A percentile compares a stretch with the other conserved stretches of the same genome.
Conservation (phyloP, 1,140 invertebrate genomes). For the Littorina saxatilis region DNA sequence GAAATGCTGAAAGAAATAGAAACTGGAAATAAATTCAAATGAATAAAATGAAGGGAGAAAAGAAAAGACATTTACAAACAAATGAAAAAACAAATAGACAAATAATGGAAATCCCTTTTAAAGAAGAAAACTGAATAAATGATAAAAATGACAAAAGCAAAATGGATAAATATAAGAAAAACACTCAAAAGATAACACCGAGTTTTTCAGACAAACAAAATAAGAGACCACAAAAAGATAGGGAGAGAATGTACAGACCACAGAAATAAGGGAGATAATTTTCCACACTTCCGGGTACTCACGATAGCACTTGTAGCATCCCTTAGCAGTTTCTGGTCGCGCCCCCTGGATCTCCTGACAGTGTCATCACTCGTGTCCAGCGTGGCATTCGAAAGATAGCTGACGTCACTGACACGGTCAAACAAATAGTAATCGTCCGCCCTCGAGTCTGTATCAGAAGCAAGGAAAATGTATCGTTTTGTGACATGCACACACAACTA, state of each 20-base stretch:
- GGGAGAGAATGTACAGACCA: too few relatives aligned
- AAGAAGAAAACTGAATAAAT: too few relatives aligned
- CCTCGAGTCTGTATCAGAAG: slow-evolving; percentile 46
- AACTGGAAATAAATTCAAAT: too few relatives aligned
- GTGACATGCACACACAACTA: neutral
- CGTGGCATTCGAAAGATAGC: slow-evolving; percentile 41
- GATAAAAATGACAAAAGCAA: neutral
- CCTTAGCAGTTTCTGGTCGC: slow-evolving; percentile 47
- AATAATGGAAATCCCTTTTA: too few relatives aligned
- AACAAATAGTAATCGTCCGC: slow-evolving; percentile 47
- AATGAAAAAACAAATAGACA: neutral
- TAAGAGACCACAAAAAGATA: too few relatives aligned
- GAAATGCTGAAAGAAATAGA: too few relatives aligned
- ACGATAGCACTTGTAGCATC: slow-evolving; percentile 49
- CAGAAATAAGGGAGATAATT: too few relatives aligned
- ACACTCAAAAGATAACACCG: too few relatives aligned
- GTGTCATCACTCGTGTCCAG: slow-evolving; percentile 48
- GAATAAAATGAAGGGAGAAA: neutral
- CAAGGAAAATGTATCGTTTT: neutral
- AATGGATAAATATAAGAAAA: too few relatives aligned
- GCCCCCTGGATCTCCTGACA: slow-evolving; percentile 42
- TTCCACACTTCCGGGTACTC: slow-evolving; percentile 41
- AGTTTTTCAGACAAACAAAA: too few relatives aligned
- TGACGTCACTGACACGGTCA: slow-evolving; percentile 44
- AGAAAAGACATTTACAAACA: neutral